Conservation (phyloP, 2,113 vertebrate species). For the Mormoops blainvillei region DNA sequence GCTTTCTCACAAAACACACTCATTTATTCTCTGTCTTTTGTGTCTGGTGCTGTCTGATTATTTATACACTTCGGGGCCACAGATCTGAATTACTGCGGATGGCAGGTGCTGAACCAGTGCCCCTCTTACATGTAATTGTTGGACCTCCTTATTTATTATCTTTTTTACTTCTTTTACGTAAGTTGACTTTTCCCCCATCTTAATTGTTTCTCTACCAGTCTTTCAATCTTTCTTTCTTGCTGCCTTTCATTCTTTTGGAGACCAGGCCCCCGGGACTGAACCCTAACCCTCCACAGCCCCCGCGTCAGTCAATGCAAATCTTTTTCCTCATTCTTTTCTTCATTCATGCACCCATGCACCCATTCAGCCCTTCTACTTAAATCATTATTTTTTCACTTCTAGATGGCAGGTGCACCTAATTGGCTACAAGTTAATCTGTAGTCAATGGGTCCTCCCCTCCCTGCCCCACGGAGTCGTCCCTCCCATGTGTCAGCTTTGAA, state of each 20-base stretch:
- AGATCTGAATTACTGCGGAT: not conserved
- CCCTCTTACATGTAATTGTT: not conserved
- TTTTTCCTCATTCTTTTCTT: not conserved
- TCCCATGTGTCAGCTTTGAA: not conserved
- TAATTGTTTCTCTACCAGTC: not conserved
- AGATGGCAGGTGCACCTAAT: not conserved
- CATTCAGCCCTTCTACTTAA: not conserved
- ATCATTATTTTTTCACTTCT: not conserved
- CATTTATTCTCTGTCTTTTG: not conserved
- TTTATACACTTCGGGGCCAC: not conserved
- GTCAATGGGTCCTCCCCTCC: not conserved
- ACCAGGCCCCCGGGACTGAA: not conserved
- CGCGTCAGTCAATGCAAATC: not conserved
- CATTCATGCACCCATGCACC: not conserved
- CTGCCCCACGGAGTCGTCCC: not conserved
- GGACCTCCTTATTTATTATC: not conserved
- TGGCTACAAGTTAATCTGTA: not conserved
- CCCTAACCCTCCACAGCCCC: not conserved
- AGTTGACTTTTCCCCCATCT: not conserved
- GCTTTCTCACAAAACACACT: rapidly evolving
- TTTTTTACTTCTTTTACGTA: not conserved
- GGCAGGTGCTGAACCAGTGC: not conserved
- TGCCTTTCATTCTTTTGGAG: not conserved
- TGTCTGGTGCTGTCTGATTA: not conserved
- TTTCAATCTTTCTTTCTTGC: not conserved